Percentiles rank a stretch among this genome's conserved stretches.
Evolutionary conservation across 2,797 vertebrate genomes (phyloP).

Genomic region (Scolopax bukidnonensis): DNA sequence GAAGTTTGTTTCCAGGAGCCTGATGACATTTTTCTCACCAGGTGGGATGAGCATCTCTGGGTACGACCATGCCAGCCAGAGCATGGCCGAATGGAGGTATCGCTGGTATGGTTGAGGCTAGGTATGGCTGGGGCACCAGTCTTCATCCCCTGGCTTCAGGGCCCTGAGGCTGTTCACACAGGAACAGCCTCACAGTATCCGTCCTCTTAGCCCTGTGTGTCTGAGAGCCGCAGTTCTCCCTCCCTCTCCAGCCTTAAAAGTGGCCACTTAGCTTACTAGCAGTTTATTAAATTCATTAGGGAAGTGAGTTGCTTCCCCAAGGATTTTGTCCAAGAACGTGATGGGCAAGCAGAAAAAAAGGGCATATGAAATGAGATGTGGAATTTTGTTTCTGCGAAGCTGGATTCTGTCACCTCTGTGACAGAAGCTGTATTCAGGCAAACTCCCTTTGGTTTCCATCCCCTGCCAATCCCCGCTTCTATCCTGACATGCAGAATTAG

Average conservation of each 20-base stretch:
- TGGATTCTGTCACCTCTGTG: neutral
- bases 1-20: neutral
- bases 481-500: neutral
- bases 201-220: neutral
- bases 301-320: neutral
- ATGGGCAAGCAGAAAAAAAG: neutral
- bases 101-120: too few relatives aligned
- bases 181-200: neutral
- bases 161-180: neutral
- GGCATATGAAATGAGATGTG: neutral
- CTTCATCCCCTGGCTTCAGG: rapidly evolving
- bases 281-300: neutral
- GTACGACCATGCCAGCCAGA: neutral
- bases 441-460: neutral
- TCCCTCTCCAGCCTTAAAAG: neutral
- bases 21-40: neutral
- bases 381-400: neutral
- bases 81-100: neutral
- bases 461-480: neutral
- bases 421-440: rapidly evolving
- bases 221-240: neutral
- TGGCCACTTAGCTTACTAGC: neutral
- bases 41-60: neutral
- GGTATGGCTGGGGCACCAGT: too few relatives aligned
- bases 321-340: neutral